Evolutionary conservation across 2,888 invertebrate genomes (phyloP), one percentile per base, ranked within the genome.

Genomic region (Rhamphomyia laevipes): DNA sequence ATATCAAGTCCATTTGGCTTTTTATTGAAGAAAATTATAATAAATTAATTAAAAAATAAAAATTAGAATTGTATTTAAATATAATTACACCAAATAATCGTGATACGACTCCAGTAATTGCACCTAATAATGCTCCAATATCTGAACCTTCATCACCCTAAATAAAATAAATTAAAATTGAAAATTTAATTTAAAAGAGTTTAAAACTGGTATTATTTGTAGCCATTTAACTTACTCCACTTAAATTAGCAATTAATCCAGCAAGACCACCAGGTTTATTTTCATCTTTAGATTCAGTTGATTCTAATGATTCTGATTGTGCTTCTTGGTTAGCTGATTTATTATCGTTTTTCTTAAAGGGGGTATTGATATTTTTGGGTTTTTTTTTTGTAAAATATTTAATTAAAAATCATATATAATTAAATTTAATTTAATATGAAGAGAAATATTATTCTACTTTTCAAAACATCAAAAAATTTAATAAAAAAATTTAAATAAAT

Each of bases 91-190:
- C 70, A 55, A 71, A 69, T 16, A 71, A 52, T 11, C 65, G 66
- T 11, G 66, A 63, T 15, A 71, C 59, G 2, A 70, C 52, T 16
- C 69, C 69, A 3, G 69, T 67, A 0, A 71, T 50, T 0, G 69
- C 68, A 4, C 71, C 71, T 47, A 70, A 60, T n/a, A 71, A 48
- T 2, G 70, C 70, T 1, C 69, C 69, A 40, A 71, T 57, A 58
- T 71, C 71, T 9, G 69, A 70, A 15, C 69, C 71, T 30, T 63
- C 69, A 50, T 68, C 71, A 18, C 69, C 70, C 68, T 70, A 43
- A 40, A 18, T 40, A 23, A 47, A 52, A n/a, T 10, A 21, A 1
- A 13, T 2, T n/a, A 10, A 9, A 3, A 17, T 7, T 46, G 45
- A 11, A 10, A 5, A n/a, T 13, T 21, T 9, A 17, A 1, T 13